Evolutionary conservation across 2,888 invertebrate genomes (phyloP), one percentile per base, ranked within the genome.

Genomic region (Sarcophaga rosellei): DNA sequence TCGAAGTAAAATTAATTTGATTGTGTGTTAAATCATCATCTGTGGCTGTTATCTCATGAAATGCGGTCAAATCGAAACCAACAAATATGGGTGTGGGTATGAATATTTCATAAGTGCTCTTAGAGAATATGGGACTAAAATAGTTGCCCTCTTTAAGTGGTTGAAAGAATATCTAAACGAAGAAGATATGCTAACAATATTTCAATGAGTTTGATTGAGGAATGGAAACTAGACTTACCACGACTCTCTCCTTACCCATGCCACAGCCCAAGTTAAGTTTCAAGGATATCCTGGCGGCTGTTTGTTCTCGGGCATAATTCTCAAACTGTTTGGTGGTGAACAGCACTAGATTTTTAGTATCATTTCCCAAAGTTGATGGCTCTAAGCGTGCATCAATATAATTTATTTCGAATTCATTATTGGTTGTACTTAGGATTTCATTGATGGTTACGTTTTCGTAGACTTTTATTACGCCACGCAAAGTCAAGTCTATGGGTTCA

Each of bases 81-180:
- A 85, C 86, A 73, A 89, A 90, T 53, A 91, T 87, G 62, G 91
- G 91, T 47, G 90, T 89, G 20, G 89, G 89, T 68, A 91, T 69
- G 15, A 81, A 35, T 44, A 90, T 66, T 23, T 88, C 88, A 80
- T 91, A 91, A 5, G n/a, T 5, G 3, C 81, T 21, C 65, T 89
- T 25, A 2, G 89, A 82, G 81, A 91, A 90, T 72, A 79, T 20
- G 4, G 91, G 91, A 3, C 80, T 73, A 87, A 81, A 90, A 44
- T 89, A 88, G 72, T 90, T 90, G 45, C 81, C 88, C 44, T 87
- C 82, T 68, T 88, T 86, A 0, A 91, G 62, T 10, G 88, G 87
- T 82, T 89, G 89, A 68, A 81, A 85, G 78, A 90, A 90, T 8
- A 88, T 63, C 90, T 90, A 70, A 8, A 57, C 8, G 21, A 75